These are phyloP conservation scores for Pseudanteris insignis DNA, from an alignment of 2,888 invertebrate genomes.

Conservation along the genomic window DNA sequence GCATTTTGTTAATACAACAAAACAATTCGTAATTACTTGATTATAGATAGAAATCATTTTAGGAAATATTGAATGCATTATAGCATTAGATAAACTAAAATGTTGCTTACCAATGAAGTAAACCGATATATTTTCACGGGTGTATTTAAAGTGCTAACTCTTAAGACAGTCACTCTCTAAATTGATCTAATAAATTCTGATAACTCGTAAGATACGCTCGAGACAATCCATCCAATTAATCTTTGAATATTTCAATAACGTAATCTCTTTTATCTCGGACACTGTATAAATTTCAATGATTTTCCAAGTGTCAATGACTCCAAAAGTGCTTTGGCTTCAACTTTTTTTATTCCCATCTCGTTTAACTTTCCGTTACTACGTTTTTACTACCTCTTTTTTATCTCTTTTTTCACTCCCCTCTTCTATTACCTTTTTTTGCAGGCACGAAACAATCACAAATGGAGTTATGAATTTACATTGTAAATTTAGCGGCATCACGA, in stretches of 20 bases:
- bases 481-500: conserved; percentile 27
- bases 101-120: too few species aligned
- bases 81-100: too few species aligned
- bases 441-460: conserved; percentile 31
- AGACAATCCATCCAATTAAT: conserved; percentile 6
- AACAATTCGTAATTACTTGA: too few species aligned
- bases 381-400: conserved; percentile 1
- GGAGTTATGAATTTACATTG: conserved; percentile 40
- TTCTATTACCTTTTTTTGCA: neutral
- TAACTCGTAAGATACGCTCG: too few species aligned
- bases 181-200: too few species aligned
- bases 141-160: too few species aligned
- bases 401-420: conserved; percentile 2
- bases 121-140: too few species aligned
- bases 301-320: conserved; percentile 28
- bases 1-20: too few species aligned
- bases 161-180: too few species aligned
- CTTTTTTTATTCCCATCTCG: neutral
- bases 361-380: conserved; percentile 1
- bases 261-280: conserved; percentile 13
- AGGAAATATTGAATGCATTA: too few species aligned
- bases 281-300: conserved; percentile 26
- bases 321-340: conserved; percentile 2
- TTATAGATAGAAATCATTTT: too few species aligned
- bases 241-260: conserved; percentile 3